phyloP scores from a whole-genome alignment of 2,797 vertebrate species.

The Mionectes olivaceus region DNA sequence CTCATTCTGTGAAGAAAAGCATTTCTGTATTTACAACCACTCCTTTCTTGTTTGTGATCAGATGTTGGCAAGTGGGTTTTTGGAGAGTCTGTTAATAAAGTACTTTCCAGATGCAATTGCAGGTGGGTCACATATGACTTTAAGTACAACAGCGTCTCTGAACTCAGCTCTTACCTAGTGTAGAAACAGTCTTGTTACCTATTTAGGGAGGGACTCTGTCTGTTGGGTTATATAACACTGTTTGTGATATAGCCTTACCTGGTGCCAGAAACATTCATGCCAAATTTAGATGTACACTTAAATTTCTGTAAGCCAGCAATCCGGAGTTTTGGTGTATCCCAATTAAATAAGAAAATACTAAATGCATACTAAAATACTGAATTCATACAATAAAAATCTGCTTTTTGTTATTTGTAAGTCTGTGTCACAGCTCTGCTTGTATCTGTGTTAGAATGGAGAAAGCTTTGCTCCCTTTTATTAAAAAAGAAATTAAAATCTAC shows the following conservation, averaged over 20 bases:
- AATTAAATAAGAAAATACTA: not conserved
- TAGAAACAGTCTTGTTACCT: not conserved
- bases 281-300: not conserved
- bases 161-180: rapidly evolving
- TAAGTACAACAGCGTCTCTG: not conserved
- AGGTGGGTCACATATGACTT: not conserved
- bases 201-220: not conserved
- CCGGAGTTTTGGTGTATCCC: not conserved
- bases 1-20: not conserved
- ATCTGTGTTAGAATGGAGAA: not conserved
- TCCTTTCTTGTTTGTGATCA: not conserved
- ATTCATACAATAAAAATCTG: not conserved
- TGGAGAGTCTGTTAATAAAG: not conserved
- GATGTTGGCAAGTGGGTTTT: not conserved
- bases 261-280: not conserved
- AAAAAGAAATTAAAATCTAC: not conserved
- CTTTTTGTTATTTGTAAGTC: not conserved
- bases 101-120: not conserved
- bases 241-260: not conserved
- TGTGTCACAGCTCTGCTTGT: not conserved
- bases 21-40: not conserved
- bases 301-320: not conserved
- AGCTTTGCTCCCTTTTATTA: not conserved
- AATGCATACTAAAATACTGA: not conserved
- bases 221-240: not conserved